Base-by-base conservation (phyloP, 2,888 invertebrate genomes). In the Papilio protenor region DNA sequence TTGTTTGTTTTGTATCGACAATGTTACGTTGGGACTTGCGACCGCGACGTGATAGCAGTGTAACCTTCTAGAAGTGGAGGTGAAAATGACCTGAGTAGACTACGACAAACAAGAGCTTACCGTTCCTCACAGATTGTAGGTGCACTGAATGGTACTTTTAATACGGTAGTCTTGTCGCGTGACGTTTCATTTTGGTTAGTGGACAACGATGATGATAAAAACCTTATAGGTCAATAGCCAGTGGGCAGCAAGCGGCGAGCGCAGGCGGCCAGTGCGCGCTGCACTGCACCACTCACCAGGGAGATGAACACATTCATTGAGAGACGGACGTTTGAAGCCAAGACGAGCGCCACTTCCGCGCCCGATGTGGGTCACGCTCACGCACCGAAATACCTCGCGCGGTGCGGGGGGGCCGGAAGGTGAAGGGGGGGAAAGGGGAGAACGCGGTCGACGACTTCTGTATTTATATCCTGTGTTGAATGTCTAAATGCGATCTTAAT, bases 361-460 rank as follows among this genome's bases (percentile, higher is more conserved):
- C 59, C 27, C 27, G 71, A 76, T 76, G 71, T 76, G 61, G 76
- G 76, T 71, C 76, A 71, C 45, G 66, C 66, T 71, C 76, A 61
- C 66, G 66, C 66, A 45, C 66, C 40, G 66, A 69, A 69, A 45
- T 69, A 69, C 66, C 45, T 40, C 66, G 66, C 66, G 45, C 11
- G 40, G 66, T 45, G 66, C 40, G 66, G n/a, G 4, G 45, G 14
- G n/a, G 40, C 0, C n/a, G n/a, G 61, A 40, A 0, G 40, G 40
- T 1, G 40, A 18, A 2, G 64, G 64, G 33, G 33, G 64, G 18
- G 18, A n/a, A n/a, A n/a, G 69, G 57, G 8, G 47, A 18, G 47
- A 59, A 21, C 55, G 33, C 71, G 76, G 71, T 71, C 70, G 59
- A 76, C 76, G 76, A 76, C 76, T 61, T 61, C 21, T 27, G 61